These are phyloP conservation scores for Phalacrocorax brasilianus DNA, from an alignment of 2,113 vertebrate genomes.

Conservation along the genomic window DNA sequence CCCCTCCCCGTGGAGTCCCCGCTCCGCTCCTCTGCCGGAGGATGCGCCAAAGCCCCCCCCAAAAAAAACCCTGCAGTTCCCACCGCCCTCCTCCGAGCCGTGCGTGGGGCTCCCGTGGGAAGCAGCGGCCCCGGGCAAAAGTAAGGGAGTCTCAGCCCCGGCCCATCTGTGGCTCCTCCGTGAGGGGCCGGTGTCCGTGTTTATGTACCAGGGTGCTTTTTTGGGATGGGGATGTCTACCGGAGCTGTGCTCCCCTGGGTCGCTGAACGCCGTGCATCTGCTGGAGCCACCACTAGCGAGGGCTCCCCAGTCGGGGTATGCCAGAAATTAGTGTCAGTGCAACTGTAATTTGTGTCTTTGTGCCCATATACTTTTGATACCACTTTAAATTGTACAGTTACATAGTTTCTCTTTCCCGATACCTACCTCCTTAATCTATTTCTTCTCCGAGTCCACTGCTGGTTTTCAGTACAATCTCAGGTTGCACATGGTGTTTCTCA, in stretches of 20 bases:
- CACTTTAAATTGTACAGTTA: background rate
- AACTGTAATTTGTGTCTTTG: background rate
- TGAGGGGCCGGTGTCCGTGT: no score
- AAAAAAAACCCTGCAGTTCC: background rate
- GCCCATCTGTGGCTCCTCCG: background rate
- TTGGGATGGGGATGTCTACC: background rate
- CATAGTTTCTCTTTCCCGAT: background rate
- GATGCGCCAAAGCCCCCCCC: no score
- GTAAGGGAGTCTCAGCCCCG: background rate
- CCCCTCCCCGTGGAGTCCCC: no score
- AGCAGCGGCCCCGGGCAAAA: background rate
- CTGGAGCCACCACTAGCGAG: background rate
- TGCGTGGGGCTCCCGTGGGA: background rate
- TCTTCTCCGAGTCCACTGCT: background rate
- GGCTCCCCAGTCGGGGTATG: background rate
- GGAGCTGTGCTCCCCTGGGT: background rate
- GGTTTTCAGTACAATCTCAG: background rate
- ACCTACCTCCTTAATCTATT: background rate
- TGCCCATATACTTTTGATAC: background rate
- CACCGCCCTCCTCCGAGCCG: background rate
- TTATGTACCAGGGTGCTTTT: background rate
- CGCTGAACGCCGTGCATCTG: background rate
- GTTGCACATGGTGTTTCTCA: background rate
- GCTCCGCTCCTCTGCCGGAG: background rate
- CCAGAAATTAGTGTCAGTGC: background rate